Evolutionary conservation across 2,113 vertebrate genomes (phyloP), one percentile per base, ranked within the genome.

Genomic region (Tragelaphus imberbis): DNA sequence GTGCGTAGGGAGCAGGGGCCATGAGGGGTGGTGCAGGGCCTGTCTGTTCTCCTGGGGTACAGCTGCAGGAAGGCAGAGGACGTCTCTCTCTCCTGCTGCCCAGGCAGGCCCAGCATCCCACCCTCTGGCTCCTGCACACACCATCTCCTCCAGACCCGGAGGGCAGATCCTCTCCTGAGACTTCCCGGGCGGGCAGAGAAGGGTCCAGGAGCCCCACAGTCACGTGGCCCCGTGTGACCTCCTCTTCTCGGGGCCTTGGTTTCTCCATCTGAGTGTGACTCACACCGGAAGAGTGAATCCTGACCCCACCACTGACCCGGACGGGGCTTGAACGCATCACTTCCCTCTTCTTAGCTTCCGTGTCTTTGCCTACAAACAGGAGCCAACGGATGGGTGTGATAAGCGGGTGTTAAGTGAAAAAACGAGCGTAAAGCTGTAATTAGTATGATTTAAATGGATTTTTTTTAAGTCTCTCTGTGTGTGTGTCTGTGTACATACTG

Each of bases 251-350:
- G 47, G 53, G 93, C 27, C 84, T 95, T 28, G 1, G 17, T 96
- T 89, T 92, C 84, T 79, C 63, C 65, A 44, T 58, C 47, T n/a
- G 27, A 84, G 10, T n/a, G 80, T n/a, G 80, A 53, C 51, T 81
- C 79, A 80, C 28, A 51, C 47, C 1, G 0, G 28, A 80, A 80
- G 63, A 59, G 53, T 51, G 58, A 68, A 71, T 79, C 21, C 49
- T 80, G 49, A 28, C 36, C 47, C 15, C 15, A 44, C 25, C 33
- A 0, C 51, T 68, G 55, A 80, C 33, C 28, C 6, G 40, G 56
- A 23, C 0, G 33, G 15, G 84, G 10, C 55, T n/a, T n/a, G 65
- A 85, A 49, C 11, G n/a, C 77, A 33, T 65, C n/a, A 40, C 40
- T 61, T 92, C 19, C 47, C 19, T 63, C 63, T 61, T 56, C 56